Conservation (phyloP, 2,113 vertebrate genomes). For the Leucoraja erinaceus region DNA sequence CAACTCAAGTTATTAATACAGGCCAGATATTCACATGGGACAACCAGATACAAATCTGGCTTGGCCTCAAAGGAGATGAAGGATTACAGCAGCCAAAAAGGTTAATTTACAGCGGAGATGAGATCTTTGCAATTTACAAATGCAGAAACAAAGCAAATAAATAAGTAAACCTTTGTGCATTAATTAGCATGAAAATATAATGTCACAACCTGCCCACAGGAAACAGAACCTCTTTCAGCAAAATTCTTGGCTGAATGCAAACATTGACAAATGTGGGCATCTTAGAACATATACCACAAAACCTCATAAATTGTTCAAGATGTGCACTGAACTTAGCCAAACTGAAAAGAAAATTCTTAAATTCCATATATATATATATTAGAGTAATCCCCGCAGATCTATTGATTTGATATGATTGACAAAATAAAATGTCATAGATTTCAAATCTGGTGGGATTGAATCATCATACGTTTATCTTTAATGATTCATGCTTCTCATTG, state of each 20-base stretch:
- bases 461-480: not conserved
- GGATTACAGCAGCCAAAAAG: not conserved
- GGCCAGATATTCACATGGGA: conserved; percentile 4
- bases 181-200: conserved; percentile 6
- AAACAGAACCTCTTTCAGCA: not conserved
- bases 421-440: not conserved
- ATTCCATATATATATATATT: not conserved
- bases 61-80: not conserved
- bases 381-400: not conserved
- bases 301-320: conserved; percentile 8
- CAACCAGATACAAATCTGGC: conserved; percentile 12
- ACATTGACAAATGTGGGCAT: not conserved
- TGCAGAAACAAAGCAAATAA: not conserved
- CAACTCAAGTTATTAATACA: conserved; percentile 25
- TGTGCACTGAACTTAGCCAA: not conserved
- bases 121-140: not conserved
- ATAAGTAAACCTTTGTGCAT: not conserved
- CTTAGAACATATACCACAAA: not conserved
- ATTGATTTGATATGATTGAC: not conserved
- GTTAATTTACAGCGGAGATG: conserved; percentile 12
- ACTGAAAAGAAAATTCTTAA: not conserved
- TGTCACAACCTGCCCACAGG: not conserved
- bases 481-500: not conserved
- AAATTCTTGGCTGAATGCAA: not conserved
- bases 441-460: not conserved